Evolutionary conservation across 2,113 vertebrate genomes (phyloP).

Genomic region (Uria aalge): DNA sequence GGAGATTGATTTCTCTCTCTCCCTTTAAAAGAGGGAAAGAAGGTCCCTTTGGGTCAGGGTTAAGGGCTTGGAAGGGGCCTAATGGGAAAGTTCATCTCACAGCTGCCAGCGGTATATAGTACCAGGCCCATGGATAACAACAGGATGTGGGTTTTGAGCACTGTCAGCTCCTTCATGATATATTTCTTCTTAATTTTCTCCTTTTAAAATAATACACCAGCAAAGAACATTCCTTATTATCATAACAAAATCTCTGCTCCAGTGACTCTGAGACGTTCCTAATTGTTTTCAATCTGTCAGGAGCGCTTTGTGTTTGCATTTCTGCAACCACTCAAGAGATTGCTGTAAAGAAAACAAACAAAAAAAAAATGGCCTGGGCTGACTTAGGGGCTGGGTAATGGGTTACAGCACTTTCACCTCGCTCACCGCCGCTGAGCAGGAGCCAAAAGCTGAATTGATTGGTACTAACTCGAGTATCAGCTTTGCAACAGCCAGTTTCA

Average conservation of each 20-base stretch:
- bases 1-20: slow-evolving; percentile 38
- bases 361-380: neutral
- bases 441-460: neutral
- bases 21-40: slow-evolving; percentile 58
- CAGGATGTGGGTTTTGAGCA: slow-evolving; percentile 78
- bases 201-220: slow-evolving; percentile 69
- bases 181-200: slow-evolving; percentile 71
- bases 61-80: slow-evolving; percentile 53
- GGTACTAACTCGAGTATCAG: neutral
- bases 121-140: slow-evolving; percentile 66
- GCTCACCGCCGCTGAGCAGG: accelerated
- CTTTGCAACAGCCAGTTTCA: neutral
- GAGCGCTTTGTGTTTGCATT: slow-evolving; percentile 46
- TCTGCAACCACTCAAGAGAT: slow-evolving; percentile 62
- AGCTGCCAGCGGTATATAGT: slow-evolving; percentile 48
- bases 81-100: slow-evolving; percentile 58
- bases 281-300: slow-evolving; percentile 68
- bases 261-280: slow-evolving; percentile 59
- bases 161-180: slow-evolving; percentile 68
- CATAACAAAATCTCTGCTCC: slow-evolving; percentile 67
- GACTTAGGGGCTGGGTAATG: slow-evolving; percentile 13
- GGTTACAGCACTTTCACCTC: slow-evolving; percentile 46
- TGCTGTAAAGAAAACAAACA: slow-evolving; percentile 62
- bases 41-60: slow-evolving; percentile 52
- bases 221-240: slow-evolving; percentile 67